Evolutionary conservation across 2,797 vertebrate species (phyloP), one percentile per base, ranked within the genome.

Genomic region (Silurus aristotelis): DNA sequence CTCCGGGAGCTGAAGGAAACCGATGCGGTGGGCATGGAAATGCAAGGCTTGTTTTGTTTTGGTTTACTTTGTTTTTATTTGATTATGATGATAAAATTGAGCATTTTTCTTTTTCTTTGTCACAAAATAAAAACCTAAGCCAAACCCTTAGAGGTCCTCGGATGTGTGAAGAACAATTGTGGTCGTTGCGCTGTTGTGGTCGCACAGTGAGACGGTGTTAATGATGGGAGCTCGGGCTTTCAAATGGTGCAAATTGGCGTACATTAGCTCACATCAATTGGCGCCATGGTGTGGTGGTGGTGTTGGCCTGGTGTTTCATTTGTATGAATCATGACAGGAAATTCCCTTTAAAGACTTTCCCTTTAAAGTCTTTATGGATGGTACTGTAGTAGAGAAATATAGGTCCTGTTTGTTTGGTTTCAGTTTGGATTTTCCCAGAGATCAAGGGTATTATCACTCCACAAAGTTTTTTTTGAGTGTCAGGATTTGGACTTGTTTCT

Each of bases 1-100:
- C 31, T 10, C n/a, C 17, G 48, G 43, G 76, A 75, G 76, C 56
- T 77, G 20, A 66, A 84, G 73, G 31, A 75, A 73, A 72, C 68
- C n/a, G 75, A 68, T 84, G 67, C 77, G 22, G 56, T 27, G 64
- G 75, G 60, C 75, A 27, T 1, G 48, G 15, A 73, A 75, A 75
- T 20, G 22, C 73, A 15, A 14, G 25, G 76, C 20, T 78, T 63
- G 27, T 8, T 13, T 77, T 60, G 3, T 55, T 55, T 55, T 22
- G 56, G 14, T 58, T 58, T 58, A 19, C 14, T 25, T n/a, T 15
- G 15, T 73, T 15, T 14, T 58, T 48, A 75, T 27, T 5, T 8
- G 17, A 70, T 55, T 4, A 12, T 48, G 27, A 38, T 19, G 63
- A 66, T 66, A 25, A 66, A 38, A 38, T 38, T 38, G 4, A 4